Percentiles rank a stretch among this genome's conserved stretches.
These are phyloP conservation scores for Spea multiplicata DNA, from an alignment of 2,113 vertebrate species.

Conservation along the genomic window DNA sequence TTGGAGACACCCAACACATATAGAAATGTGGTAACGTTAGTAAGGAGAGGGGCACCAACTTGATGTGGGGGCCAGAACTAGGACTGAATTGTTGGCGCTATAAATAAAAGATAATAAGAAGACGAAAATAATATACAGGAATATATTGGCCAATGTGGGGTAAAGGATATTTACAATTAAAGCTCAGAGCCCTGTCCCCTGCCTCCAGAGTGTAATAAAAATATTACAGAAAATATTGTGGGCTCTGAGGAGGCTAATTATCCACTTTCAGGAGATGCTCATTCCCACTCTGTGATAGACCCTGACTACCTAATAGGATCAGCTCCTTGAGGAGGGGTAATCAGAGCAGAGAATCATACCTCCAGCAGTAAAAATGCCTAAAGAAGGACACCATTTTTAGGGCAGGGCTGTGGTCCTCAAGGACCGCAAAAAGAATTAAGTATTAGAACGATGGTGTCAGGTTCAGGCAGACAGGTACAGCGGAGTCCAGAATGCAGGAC, in stretches of 20 bases:
- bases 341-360: not conserved
- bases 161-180: not conserved
- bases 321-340: not conserved
- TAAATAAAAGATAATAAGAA: too few species aligned
- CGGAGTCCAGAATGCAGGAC: too few species aligned
- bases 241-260: constrained; percentile 31
- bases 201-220: not conserved
- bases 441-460: too few species aligned
- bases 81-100: too few species aligned
- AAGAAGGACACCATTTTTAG: too few species aligned
- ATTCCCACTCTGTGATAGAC: not conserved
- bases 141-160: too few species aligned
- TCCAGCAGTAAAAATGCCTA: too few species aligned
- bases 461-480: too few species aligned
- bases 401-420: too few species aligned
- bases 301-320: constrained; percentile 37
- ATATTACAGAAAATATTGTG: constrained; percentile 32
- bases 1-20: not conserved
- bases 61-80: not conserved
- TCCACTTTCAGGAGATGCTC: constrained; percentile 1
- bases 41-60: not conserved
- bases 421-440: too few species aligned
- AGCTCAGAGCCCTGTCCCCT: too few species aligned
- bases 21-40: not conserved
- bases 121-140: too few species aligned